A percentile compares a stretch with the other conserved stretches of the same genome.
phyloP scores from a whole-genome alignment of 1,140 invertebrate genomes.

The Drosophila mayri region DNA sequence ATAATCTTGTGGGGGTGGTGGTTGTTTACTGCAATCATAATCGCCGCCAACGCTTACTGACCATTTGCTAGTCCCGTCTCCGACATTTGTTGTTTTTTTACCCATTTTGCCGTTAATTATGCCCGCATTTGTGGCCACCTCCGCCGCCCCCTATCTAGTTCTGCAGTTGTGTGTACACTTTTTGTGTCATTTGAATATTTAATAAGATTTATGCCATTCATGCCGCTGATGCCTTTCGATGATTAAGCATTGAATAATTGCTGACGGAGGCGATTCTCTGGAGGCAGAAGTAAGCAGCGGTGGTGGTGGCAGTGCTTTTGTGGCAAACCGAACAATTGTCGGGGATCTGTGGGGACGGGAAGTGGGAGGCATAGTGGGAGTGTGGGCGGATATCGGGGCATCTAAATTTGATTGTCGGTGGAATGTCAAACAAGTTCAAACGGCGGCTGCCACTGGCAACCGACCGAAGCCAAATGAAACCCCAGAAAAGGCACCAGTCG shows the following conservation, averaged over 20 bases:
- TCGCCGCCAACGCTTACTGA: constrained; percentile 30
- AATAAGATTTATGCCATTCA: constrained; percentile 69
- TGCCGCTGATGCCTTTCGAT: constrained; percentile 34
- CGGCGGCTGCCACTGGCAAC: constrained; percentile 74
- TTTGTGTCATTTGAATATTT: constrained; percentile 66
- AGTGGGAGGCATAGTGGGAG: not conserved
- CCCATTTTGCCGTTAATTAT: constrained; percentile 67
- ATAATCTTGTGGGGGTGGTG: constrained; percentile 8
- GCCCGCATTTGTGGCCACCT: constrained; percentile 63
- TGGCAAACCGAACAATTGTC: constrained; percentile 45
- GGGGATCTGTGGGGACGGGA: not conserved
- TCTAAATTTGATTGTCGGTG: constrained; percentile 61
- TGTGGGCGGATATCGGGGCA: constrained; percentile 38
- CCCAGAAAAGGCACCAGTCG: constrained; percentile 26
- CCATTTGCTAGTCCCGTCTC: constrained; percentile 12
- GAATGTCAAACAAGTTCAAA: constrained; percentile 73
- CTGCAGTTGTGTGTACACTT: constrained; percentile 10
- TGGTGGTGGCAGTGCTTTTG: constrained; percentile 11
- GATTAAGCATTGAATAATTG: constrained; percentile 55
- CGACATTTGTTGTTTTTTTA: constrained; percentile 19
- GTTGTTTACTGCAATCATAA: constrained; percentile 34
- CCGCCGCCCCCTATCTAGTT: constrained; percentile 28
- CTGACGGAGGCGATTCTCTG: constrained; percentile 17
- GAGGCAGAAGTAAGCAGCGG: not conserved
- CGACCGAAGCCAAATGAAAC: constrained; percentile 50